Base-by-base conservation (phyloP, 2,888 invertebrate genomes). In the Herminia tarsipennalis region DNA sequence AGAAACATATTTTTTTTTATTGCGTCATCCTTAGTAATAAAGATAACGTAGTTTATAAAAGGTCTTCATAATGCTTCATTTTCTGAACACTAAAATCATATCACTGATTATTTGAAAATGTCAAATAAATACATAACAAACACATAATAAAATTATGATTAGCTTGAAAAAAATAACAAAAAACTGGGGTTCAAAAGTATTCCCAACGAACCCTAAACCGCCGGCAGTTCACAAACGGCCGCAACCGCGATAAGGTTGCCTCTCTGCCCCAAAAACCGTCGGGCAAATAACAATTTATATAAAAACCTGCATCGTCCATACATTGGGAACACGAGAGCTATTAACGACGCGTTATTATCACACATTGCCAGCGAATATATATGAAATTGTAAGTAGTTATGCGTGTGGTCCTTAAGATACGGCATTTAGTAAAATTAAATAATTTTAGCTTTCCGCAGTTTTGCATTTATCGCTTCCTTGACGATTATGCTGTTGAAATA, bases 251-350 rank as follows among this genome's bases (percentile, higher is more conserved):
- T 73, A 76, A 77, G 77, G 73, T 61, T 51, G 73, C 56, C 65
- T 66, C 66, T 62, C 53, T 65, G 76, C 46, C 81, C 65, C 64
- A 46, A 77, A 72, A 72, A 50, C 51, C 43, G 50, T 63, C 54
- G 64, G 72, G 75, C 78, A 81, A 75, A 77, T 75, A 72, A 80
- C 78, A 71, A 74, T 71, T 74, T 66, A 77, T 70, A 69, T 66
- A 56, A 66, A 62, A 65, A 64, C 56, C 40, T 50, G 52, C 50
- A 46, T 40, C 54, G 45, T 38, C 40, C 64, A 37, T 52, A 60
- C 50, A 53, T 58, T 48, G 49, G 28, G 39, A 48, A 55, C 43
- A 41, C 28, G 46, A 49, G 58, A 52, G 59, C 63, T 68, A 68
- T 70, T 70, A 70, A 57, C 50, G 37, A 42, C 41, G 47, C 38